phyloP scores from a whole-genome alignment of 2,113 vertebrate genomes.

The Solea senegalensis region DNA sequence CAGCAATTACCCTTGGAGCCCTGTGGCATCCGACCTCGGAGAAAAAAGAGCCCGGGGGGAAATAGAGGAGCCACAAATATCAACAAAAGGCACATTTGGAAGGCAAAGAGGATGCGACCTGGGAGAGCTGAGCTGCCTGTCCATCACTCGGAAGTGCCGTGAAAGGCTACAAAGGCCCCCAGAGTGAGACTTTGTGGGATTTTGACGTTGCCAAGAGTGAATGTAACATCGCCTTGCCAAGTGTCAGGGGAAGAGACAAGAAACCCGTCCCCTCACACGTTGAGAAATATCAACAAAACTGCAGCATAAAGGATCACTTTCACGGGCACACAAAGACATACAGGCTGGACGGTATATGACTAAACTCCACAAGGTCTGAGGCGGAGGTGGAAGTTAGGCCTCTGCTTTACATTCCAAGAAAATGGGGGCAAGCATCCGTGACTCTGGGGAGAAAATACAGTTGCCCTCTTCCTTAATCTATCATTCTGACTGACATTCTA shows the following conservation, averaged over 20 bases:
- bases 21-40: conserved; percentile 52
- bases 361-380: conserved; percentile 52
- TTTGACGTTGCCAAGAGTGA: conserved; percentile 74
- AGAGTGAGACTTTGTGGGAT: conserved; percentile 70
- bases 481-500: conserved; percentile 68
- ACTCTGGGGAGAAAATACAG: conserved; percentile 66
- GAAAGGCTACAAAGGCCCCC: conserved; percentile 71
- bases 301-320: conserved; percentile 76
- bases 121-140: conserved; percentile 70
- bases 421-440: conserved; percentile 57
- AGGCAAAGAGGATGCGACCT: conserved; percentile 52
- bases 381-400: conserved; percentile 64
- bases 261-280: conserved; percentile 52
- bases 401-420: conserved; percentile 65
- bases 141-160: conserved; percentile 67
- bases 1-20: conserved; percentile 74
- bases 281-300: conserved; percentile 79
- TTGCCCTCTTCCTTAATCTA: conserved; percentile 67
- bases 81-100: conserved; percentile 68
- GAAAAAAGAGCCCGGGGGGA: conserved; percentile 44
- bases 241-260: conserved; percentile 69
- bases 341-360: conserved; percentile 47
- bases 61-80: conserved; percentile 49
- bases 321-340: conserved; percentile 70
- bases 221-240: conserved; percentile 67